phyloP scores from a whole-genome alignment of 2,888 invertebrate species.

The Rhamnusium bicolor region DNA sequence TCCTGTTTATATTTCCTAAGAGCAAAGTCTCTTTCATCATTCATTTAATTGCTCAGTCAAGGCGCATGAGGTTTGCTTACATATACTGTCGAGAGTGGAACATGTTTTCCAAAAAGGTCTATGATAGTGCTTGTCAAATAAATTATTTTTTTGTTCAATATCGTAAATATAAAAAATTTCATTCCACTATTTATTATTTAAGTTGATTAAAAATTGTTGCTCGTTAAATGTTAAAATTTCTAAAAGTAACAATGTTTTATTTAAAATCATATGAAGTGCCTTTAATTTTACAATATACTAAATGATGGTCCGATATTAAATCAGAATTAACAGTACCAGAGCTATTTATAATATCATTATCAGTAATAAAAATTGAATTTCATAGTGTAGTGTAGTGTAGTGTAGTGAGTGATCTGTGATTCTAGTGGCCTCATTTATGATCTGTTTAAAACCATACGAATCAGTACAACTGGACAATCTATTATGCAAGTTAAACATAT shows the following conservation, averaged over 20 bases:
- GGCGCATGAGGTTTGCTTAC: not conserved
- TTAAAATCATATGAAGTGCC: too few species aligned
- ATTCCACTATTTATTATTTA: too few species aligned
- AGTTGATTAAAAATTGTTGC: too few species aligned
- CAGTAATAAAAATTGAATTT: not conserved
- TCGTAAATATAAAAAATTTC: not conserved
- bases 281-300: too few species aligned
- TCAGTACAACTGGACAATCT: not conserved
- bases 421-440: not conserved
- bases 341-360: not conserved
- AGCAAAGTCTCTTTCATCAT: not conserved
- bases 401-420: not conserved
- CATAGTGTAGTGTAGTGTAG: not conserved
- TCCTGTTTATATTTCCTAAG: not conserved
- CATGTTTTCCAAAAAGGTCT: too few species aligned
- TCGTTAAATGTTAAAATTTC: too few species aligned
- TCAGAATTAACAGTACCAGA: not conserved
- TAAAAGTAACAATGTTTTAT: too few species aligned
- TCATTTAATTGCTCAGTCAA: not conserved
- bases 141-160: not conserved
- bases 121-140: not conserved
- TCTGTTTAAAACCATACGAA: not conserved
- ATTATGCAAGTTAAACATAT: not conserved
- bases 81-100: not conserved
- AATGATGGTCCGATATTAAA: not conserved